A percentile compares a stretch with the other conserved stretches of the same genome.
Conservation (phyloP, 1,140 invertebrate species). For the Reticulitermes speratus region DNA sequence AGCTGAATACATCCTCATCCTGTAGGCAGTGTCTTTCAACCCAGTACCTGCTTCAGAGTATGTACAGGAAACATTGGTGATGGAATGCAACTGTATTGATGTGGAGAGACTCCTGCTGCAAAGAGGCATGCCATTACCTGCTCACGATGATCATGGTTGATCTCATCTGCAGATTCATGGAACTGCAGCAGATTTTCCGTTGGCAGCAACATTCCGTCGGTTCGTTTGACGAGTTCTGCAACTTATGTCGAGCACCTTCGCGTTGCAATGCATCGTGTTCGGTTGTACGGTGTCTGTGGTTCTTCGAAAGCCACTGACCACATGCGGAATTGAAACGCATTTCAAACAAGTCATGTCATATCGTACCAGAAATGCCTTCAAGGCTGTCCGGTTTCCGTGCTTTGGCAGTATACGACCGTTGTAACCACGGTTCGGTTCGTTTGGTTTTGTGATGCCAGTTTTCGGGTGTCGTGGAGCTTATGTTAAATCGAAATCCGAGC, state of each 20-base stretch:
- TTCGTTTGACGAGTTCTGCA: neutral
- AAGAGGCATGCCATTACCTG: neutral
- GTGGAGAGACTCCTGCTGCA: neutral
- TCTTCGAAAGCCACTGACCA: neutral
- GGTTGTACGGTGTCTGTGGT: neutral
- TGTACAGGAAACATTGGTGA: neutral
- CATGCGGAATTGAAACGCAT: neutral
- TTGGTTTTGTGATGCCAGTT: neutral
- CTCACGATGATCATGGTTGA: neutral
- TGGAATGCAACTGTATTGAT: neutral
- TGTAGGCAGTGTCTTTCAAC: too few relatives aligned
- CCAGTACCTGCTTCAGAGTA: too few relatives aligned
- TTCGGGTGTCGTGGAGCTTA: neutral
- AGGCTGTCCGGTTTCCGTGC: neutral
- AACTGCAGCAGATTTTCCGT: neutral
- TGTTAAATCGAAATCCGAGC: neutral
- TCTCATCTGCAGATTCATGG: neutral
- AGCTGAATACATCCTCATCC: too few relatives aligned
- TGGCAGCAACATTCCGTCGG: neutral
- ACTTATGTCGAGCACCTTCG: neutral
- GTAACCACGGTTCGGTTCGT: neutral
- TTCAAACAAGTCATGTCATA: neutral
- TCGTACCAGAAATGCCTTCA: neutral
- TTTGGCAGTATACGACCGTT: neutral
- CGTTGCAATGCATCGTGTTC: neutral